phyloP scores from a whole-genome alignment of 1,140 invertebrate genomes.

The Monomorium pharaonis region DNA sequence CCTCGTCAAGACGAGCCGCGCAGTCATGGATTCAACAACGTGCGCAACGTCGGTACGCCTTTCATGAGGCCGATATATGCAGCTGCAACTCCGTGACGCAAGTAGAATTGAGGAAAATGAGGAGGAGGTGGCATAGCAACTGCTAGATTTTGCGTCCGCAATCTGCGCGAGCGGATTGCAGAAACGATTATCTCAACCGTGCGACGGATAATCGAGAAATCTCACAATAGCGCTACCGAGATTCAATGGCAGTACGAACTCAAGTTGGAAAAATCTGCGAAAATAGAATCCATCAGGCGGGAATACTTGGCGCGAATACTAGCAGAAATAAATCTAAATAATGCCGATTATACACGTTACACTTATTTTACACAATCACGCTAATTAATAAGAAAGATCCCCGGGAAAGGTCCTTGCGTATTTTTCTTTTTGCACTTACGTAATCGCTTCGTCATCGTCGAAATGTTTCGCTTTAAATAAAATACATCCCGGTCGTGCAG shows the following conservation, averaged over 20 bases:
- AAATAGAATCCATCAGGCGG: background rate
- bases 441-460: background rate
- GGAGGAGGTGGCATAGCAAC: background rate
- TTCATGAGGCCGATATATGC: constrained; percentile 36
- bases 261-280: background rate
- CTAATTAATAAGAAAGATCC: background rate
- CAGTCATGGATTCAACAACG: constrained; percentile 15
- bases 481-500: background rate
- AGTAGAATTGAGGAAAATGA: constrained; percentile 37
- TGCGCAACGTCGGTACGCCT: background rate
- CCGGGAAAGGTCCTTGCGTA: background rate
- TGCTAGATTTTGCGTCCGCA: background rate
- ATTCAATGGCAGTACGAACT: background rate
- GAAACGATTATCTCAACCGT: constrained; percentile 38
- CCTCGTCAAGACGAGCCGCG: background rate
- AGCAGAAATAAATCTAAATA: background rate
- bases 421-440: background rate
- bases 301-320: background rate
- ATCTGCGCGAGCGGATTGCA: constrained; percentile 25
- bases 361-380: background rate
- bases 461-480: constrained; percentile 31
- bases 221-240: background rate
- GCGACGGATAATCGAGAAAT: constrained; percentile 15
- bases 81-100: background rate
- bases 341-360: background rate